Base-by-base conservation (phyloP, 2,888 invertebrate genomes). In the Cosmopolites sordidus region DNA sequence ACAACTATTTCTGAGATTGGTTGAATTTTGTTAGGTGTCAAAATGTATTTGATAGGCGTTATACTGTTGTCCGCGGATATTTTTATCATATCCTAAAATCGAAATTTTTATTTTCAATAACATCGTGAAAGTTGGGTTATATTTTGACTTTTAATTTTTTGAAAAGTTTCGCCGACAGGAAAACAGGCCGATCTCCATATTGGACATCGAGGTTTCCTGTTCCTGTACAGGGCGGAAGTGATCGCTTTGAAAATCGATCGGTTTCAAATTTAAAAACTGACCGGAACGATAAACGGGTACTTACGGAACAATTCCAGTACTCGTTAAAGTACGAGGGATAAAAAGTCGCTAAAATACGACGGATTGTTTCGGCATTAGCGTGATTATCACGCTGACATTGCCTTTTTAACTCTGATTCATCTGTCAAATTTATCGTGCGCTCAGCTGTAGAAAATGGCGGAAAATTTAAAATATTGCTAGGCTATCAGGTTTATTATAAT, bases 131-230 rank as follows among this genome's bases (percentile, higher is more conserved):
- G 54, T 60, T 48, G 53, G 59, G 55, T 56, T 58, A 61, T 43
- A 46, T 59, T 53, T 33, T 51, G 58, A 43, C 50, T 37, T 52
- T 16, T 30, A 38, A 38, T 38, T 54, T 59, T 59, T 60, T 63
- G 38, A 54, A 62, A 62, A 63, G 57, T 54, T 58, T 33, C 46
- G 53, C 58, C 60, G 63, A 71, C 69, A 69, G 71, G 73, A 73
- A 72, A 69, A 39, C 43, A 16, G 11, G 14, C 30, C 17, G 12
- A 71, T 75, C 75, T 76, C 78, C 77, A 78, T 73, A 66, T 73
- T 78, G 73, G 54, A 66, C 69, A 67, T 58, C 71, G 72, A 72
- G 73, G 76, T 78, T 81, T 81, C 81, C 81, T 81, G 78, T 81
- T 81, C 81, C 81, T 81, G 80, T 80, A 70, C 61, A 61, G 63